Percentiles rank a stretch among this genome's conserved stretches.
These are phyloP conservation scores for Cosmia trapezina DNA, from an alignment of 2,888 invertebrate species.

Conservation along the genomic window DNA sequence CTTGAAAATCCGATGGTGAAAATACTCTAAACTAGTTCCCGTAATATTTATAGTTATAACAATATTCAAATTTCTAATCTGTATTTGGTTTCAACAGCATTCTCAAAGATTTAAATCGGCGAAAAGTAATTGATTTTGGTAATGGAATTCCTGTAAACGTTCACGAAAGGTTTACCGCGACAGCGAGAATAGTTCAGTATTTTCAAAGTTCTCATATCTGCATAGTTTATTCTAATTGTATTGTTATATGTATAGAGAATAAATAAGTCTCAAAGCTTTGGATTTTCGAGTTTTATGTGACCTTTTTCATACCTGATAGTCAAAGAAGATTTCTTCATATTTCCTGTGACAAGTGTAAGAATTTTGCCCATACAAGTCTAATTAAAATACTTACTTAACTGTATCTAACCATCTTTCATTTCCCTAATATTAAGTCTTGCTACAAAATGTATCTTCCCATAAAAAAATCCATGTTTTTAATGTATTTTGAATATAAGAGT, in stretches of 20 bases:
- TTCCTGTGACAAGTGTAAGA: conserved; percentile 22
- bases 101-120: background rate
- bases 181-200: background rate
- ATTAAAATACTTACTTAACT: conserved; percentile 34
- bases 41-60: background rate
- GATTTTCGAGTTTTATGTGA: background rate
- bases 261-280: conserved; percentile 1
- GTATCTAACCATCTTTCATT: conserved; percentile 30
- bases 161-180: background rate
- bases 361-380: conserved; percentile 24
- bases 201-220: background rate
- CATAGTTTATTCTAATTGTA: conserved; percentile 6
- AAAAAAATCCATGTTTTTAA: background rate
- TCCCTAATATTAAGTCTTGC: conserved; percentile 18
- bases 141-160: background rate
- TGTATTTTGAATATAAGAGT: conserved; percentile 3
- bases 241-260: conserved; percentile 12
- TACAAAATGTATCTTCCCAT: conserved; percentile 24
- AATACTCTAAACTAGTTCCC: background rate
- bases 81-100: conserved; percentile 15
- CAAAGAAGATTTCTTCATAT: background rate
- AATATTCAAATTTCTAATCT: background rate
- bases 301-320: conserved; percentile 1
- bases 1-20: conserved; percentile 11
- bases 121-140: conserved; percentile 3